Base-by-base conservation (phyloP, 2,797 vertebrate genomes). In the Champsocephalus esox region DNA sequence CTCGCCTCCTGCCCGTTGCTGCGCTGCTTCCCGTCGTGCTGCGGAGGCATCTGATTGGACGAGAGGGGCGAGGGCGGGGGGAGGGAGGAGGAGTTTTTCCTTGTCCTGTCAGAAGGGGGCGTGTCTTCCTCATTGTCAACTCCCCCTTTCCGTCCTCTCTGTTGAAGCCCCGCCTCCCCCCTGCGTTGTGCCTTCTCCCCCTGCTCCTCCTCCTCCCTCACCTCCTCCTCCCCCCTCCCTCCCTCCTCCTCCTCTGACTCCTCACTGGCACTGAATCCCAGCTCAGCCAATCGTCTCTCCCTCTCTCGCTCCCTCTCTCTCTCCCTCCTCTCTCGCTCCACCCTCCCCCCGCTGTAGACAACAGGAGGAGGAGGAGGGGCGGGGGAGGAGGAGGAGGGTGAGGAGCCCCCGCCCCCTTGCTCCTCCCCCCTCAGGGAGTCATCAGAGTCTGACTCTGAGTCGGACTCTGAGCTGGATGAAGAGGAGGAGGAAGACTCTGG, bases 401-500 rank as follows among this genome's bases (percentile, higher is more conserved):
- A 91, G 19, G 91, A 92, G 28, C 86, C 90, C 0, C 84, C 88
- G 0, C 82, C 90, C 2, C 24, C 80, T 63, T 75, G 87, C 58
- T 85, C 91, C 58, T 85, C 91, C 63, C 71, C 88, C 70, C 70
- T 85, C 12, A 86, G 71, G 61, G 93, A 92, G 61, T 91, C 91
- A 0, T 93, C 94, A 0, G 94, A 94, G 14, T 94, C 94, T 0
- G 95, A 95, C 62, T 95, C 95, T 0, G 97, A 97, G 77, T 97
- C 96, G 0, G 95, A 95, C 75, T 94, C 94, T 0, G 97, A 97
- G 82, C 96, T 96, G 7, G 96, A 97, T 0, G 96, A 97, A 64
- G 96, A 96, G 0, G 96, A 98, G 28, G 96, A 97, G 0, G 96
- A 96, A 8, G 95, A 96, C 66, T 95, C 94, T 0, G 95, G 94